Conservation (phyloP, 1,140 invertebrate genomes). For the Drosophila tani region DNA sequence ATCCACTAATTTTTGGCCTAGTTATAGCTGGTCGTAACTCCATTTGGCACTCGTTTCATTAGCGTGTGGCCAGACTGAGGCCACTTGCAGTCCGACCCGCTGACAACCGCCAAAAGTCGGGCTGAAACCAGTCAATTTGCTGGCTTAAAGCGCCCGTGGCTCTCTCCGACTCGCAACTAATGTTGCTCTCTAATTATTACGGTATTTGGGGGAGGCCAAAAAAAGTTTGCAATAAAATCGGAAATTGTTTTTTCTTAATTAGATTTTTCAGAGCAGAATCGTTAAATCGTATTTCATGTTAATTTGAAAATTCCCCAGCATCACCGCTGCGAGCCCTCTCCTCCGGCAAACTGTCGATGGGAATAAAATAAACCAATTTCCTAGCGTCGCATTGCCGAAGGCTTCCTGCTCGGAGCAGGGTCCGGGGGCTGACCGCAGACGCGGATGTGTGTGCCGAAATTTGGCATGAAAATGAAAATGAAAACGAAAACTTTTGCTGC, state of each 20-base stretch:
- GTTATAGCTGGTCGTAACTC: constrained; percentile 21
- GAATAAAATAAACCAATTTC: constrained; percentile 80
- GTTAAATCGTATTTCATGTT: constrained; percentile 75
- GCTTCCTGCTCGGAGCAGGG: constrained; percentile 33
- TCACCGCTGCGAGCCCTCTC: background rate
- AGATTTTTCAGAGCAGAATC: constrained; percentile 50
- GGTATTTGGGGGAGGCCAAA: constrained; percentile 15
- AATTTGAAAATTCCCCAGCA: constrained; percentile 61
- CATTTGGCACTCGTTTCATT: constrained; percentile 45
- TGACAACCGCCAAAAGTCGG: constrained; percentile 11
- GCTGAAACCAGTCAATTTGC: constrained; percentile 23
- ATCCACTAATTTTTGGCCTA: constrained; percentile 22
- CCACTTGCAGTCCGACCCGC: constrained; percentile 9
- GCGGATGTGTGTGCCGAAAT: constrained; percentile 60
- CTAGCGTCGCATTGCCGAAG: constrained; percentile 62
- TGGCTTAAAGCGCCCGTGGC: background rate
- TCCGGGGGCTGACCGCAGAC: constrained; percentile 33
- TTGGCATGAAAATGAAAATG: constrained; percentile 62
- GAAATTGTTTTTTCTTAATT: constrained; percentile 62
- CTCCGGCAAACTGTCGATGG: constrained; percentile 55
- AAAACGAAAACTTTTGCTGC: constrained; percentile 57
- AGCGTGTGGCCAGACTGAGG: constrained; percentile 20
- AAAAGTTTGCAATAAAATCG: constrained; percentile 58
- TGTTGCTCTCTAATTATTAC: constrained; percentile 38
- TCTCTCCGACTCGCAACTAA: constrained; percentile 15